These are phyloP conservation scores for Coilia nasus DNA, from an alignment of 2,797 vertebrate genomes.

Conservation along the genomic window DNA sequence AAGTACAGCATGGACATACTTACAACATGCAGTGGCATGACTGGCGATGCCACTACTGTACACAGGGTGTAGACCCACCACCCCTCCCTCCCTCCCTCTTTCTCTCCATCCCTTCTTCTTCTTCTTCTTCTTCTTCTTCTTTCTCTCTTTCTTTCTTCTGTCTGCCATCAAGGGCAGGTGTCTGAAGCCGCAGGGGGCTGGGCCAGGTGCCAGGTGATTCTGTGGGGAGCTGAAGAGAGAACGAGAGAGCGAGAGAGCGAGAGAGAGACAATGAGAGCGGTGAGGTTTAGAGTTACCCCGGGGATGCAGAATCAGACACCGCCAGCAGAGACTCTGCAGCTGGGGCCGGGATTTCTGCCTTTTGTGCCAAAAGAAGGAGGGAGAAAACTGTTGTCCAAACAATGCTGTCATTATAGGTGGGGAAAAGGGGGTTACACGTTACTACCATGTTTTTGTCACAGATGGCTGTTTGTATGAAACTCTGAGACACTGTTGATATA, in stretches of 20 bases:
- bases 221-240: constrained; percentile 27
- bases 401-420: constrained; percentile 48
- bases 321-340: constrained; percentile 24
- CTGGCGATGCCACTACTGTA: constrained; percentile 36
- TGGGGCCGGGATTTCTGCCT: constrained; percentile 45
- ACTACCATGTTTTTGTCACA: constrained; percentile 38
- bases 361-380: constrained; percentile 30
- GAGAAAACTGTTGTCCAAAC: constrained; percentile 52
- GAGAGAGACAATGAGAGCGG: constrained; percentile 55
- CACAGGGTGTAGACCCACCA: constrained; percentile 40
- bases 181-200: constrained; percentile 48
- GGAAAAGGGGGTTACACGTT: constrained; percentile 29
- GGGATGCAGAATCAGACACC: constrained; percentile 48
- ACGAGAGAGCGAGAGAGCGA: not conserved
- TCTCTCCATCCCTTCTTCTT: not conserved
- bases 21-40: constrained; percentile 52
- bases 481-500: constrained; percentile 7
- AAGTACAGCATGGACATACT: constrained; percentile 49
- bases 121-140: not conserved
- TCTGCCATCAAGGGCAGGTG: constrained; percentile 51
- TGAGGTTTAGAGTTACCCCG: constrained; percentile 47
- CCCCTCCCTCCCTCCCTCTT: constrained; percentile 11
- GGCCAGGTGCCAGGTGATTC: constrained; percentile 54
- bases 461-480: constrained; percentile 40
- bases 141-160: constrained; percentile 35